phyloP scores from a whole-genome alignment of 1,140 invertebrate species.

The Cydia strobilella region DNA sequence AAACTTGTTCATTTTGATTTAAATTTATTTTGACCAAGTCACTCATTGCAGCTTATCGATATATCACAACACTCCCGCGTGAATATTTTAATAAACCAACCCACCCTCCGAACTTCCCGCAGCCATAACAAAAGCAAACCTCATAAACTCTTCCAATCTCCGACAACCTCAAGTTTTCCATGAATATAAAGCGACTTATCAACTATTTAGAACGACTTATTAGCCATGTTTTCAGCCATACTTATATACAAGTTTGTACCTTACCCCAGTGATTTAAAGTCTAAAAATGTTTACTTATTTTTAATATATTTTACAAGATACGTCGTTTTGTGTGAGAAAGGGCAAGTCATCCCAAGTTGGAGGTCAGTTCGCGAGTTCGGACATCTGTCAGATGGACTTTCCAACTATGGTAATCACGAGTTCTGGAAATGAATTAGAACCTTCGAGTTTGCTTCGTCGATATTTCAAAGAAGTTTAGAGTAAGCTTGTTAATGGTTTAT shows the following conservation, averaged over 20 bases:
- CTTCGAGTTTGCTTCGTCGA: not conserved
- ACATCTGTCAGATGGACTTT: slow-evolving; percentile 24
- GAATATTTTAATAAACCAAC: not conserved
- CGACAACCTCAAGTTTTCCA: slow-evolving; percentile 12
- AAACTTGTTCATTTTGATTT: too few species aligned
- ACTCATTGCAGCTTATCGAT: not conserved
- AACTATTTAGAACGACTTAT: not conserved
- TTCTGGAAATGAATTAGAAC: not conserved
- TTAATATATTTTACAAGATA: not conserved
- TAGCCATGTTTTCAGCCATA: not conserved
- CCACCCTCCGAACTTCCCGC: not conserved
- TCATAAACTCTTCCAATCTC: slow-evolving; percentile 16
- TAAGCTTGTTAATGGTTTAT: too few species aligned
- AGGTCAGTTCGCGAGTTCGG: slow-evolving; percentile 26
- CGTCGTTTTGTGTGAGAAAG: not conserved
- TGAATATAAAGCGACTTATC: slow-evolving; percentile 19
- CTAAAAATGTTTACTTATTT: not conserved
- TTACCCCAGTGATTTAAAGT: not conserved
- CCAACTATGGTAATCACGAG: slow-evolving; percentile 11
- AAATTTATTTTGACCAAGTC: too few species aligned
- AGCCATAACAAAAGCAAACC: slow-evolving; percentile 5
- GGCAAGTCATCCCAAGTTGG: slow-evolving; percentile 12
- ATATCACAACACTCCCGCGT: not conserved
- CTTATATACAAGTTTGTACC: not conserved
- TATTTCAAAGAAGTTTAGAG: not conserved